phyloP scores from a whole-genome alignment of 2,888 invertebrate genomes.

The Pseudococcus longispinus region DNA sequence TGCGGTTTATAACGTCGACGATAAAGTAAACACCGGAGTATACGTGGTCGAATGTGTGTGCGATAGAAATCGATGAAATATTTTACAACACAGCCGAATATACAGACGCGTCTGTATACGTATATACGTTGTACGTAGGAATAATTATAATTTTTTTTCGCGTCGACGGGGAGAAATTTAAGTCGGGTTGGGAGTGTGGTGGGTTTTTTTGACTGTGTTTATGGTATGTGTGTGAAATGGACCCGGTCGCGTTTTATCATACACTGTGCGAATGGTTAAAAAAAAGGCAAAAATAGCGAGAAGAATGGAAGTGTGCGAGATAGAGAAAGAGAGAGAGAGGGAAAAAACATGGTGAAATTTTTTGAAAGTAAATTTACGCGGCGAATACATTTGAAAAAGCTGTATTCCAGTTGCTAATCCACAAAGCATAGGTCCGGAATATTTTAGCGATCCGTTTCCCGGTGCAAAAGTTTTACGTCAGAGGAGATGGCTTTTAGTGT shows the following conservation, averaged over 20 bases:
- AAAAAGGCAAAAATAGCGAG: not conserved
- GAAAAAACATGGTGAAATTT: not conserved
- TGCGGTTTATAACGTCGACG: constrained; percentile 28
- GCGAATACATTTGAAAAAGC: constrained; percentile 41
- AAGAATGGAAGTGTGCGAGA: not conserved
- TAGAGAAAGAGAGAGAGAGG: not conserved
- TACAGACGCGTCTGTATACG: not conserved
- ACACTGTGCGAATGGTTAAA: not conserved
- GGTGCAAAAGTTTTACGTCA: constrained; percentile 57
- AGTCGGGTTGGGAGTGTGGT: too few relatives aligned
- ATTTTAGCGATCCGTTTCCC: constrained; percentile 57
- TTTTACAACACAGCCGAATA: not conserved
- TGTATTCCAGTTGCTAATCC: constrained; percentile 47
- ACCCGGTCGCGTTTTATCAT: not conserved
- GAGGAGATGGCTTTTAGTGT: constrained; percentile 55
- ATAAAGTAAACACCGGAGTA: constrained; percentile 39
- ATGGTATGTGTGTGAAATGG: too few relatives aligned
- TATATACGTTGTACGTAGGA: not conserved
- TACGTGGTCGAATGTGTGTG: constrained; percentile 27
- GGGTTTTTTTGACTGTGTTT: not conserved
- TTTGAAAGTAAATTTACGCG: constrained; percentile 6
- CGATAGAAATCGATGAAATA: constrained; percentile 46
- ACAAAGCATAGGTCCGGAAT: constrained; percentile 52
- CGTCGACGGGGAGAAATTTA: too few relatives aligned
- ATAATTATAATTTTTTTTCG: not conserved